Percentiles rank a stretch among this genome's conserved stretches.
Conservation (phyloP, 2,113 vertebrate genomes). For the Crotalus viridis region DNA sequence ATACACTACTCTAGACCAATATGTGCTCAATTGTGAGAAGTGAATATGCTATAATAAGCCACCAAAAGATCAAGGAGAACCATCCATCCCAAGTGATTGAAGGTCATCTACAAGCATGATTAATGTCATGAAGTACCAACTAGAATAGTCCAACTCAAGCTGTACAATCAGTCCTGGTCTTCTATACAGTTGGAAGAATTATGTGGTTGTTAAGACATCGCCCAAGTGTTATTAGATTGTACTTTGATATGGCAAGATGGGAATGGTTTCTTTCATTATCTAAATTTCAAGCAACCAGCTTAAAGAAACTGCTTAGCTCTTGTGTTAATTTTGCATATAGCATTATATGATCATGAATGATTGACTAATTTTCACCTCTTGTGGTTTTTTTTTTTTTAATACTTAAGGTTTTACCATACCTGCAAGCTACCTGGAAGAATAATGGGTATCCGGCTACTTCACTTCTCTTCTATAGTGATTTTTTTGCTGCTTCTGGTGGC, state of each 20-base stretch:
- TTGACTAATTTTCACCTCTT: conserved; percentile 5
- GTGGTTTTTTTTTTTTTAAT: conserved; percentile 17
- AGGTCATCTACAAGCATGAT: neutral
- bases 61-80: neutral
- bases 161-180: neutral
- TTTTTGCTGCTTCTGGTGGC: conserved; percentile 74
- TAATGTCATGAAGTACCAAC: neutral
- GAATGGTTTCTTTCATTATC: neutral
- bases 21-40: neutral
- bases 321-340: neutral
- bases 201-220: neutral
- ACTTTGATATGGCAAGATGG: neutral
- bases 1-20: neutral
- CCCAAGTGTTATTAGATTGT: neutral
- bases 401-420: conserved; percentile 66
- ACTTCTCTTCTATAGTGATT: conserved; percentile 69
- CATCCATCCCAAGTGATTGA: neutral
- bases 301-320: conserved; percentile 8
- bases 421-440: conserved; percentile 75
- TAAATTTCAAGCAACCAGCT: conserved; percentile 5
- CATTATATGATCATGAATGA: neutral
- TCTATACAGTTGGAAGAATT: neutral
- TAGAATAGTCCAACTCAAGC: neutral
- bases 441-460: conserved; percentile 71
- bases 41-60: neutral